Conservation (phyloP, 1,140 invertebrate species). For the Riptortus pedestris region DNA sequence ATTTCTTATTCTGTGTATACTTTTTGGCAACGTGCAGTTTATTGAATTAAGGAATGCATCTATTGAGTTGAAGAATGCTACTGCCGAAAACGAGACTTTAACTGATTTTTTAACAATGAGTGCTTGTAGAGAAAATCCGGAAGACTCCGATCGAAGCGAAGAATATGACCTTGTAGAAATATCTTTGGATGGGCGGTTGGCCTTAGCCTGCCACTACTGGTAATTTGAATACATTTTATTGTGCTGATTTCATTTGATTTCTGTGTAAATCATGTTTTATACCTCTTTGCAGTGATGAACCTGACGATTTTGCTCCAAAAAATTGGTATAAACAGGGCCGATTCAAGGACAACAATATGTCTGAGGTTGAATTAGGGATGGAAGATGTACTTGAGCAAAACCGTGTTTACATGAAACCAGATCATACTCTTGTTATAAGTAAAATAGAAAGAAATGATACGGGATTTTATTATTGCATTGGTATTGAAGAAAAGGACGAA, state of each 20-base stretch:
- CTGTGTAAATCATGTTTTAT: too few species aligned
- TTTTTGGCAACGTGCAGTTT: too few species aligned
- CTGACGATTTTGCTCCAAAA: conserved; percentile 9
- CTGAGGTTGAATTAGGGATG: conserved; percentile 4
- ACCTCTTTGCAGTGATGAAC: conserved; percentile 3
- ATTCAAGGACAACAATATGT: not conserved
- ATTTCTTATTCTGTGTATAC: too few species aligned
- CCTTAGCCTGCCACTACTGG: not conserved
- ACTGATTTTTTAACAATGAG: not conserved
- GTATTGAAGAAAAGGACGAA: not conserved
- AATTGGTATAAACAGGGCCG: conserved; percentile 1
- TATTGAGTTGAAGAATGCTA: too few species aligned
- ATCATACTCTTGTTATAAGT: conserved; percentile 4
- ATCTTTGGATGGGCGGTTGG: not conserved
- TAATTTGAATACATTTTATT: too few species aligned
- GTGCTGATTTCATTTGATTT: too few species aligned
- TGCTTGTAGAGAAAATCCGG: not conserved
- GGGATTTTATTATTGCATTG: conserved; percentile 8
- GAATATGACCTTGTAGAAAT: conserved; percentile 9
- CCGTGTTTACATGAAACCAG: conserved; percentile 11
- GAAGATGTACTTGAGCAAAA: conserved; percentile 2
- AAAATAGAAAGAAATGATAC: not conserved
- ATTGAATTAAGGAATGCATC: too few species aligned
- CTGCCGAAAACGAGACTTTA: not conserved
- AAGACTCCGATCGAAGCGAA: not conserved